Percentiles rank a stretch among this genome's conserved stretches.
Conservation (phyloP, 1,140 invertebrate species). For the Brachionus rotundiformis region DNA sequence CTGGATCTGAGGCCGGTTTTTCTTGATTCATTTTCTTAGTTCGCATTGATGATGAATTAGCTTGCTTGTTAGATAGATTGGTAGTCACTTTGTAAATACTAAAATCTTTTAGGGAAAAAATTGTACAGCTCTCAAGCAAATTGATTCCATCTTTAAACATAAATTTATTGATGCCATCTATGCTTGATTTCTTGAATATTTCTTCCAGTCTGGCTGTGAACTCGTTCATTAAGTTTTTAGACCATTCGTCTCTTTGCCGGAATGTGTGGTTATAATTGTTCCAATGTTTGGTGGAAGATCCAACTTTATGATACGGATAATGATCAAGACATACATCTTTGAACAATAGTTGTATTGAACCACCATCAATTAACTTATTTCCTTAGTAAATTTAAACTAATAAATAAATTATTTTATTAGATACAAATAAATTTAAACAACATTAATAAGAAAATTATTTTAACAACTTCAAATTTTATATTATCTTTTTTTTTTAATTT, state of each 20-base stretch:
- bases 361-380: conserved; percentile 78
- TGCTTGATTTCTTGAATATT: conserved; percentile 25
- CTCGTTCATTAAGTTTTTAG: conserved; percentile 61
- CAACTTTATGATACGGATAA: conserved; percentile 92
- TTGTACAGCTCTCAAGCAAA: conserved; percentile 32
- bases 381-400: too few species aligned
- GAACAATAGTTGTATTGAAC: conserved; percentile 87
- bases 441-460: background rate
- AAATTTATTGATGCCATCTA: background rate
- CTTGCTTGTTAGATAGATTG: conserved; percentile 22
- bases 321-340: conserved; percentile 84
- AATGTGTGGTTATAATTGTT: conserved; percentile 66
- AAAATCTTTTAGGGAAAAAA: conserved; percentile 48
- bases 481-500: background rate
- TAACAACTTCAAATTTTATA: too few species aligned
- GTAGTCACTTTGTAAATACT: conserved; percentile 44
- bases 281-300: conserved; percentile 72
- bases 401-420: too few species aligned
- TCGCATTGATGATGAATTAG: background rate
- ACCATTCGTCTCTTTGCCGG: conserved; percentile 61
- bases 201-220: conserved; percentile 55
- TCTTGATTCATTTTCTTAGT: conserved; percentile 4
- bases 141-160: conserved; percentile 4
- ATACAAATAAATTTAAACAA: background rate
- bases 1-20: background rate